Evolutionary conservation across 2,888 invertebrate genomes (phyloP).

Genomic region (Aspidiotus destructor): DNA sequence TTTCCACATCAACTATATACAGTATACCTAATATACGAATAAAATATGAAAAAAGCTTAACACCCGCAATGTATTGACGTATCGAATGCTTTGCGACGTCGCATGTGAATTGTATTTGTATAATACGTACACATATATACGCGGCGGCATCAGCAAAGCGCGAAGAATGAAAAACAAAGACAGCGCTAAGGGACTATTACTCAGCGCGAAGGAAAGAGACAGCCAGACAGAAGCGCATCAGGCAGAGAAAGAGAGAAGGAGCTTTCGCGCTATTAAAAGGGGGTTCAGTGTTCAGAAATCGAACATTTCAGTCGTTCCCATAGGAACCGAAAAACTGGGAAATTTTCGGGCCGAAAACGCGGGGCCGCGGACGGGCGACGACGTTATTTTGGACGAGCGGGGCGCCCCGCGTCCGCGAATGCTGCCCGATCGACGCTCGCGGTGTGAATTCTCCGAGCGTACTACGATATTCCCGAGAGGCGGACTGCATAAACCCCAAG

Average conservation of each 20-base stretch:
- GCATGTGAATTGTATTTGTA: no score
- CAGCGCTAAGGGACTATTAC: no score
- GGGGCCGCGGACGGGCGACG: constrained; percentile 33
- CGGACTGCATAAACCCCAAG: constrained; percentile 44
- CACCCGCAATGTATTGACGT: no score
- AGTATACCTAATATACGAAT: no score
- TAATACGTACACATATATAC: no score
- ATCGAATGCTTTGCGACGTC: no score
- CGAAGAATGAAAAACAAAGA: no score
- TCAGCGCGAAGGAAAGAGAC: no score
- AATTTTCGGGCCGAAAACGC: constrained; percentile 35
- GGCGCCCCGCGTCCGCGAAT: constrained; percentile 9
- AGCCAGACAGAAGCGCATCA: not conserved
- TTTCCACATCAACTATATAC: no score
- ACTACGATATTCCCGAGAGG: constrained; percentile 38
- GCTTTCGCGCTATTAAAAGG: constrained; percentile 16
- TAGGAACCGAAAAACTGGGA: constrained; percentile 47
- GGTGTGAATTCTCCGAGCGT: constrained; percentile 34
- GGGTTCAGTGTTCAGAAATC: constrained; percentile 33
- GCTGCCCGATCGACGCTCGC: constrained; percentile 21
- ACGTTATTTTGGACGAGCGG: constrained; percentile 19
- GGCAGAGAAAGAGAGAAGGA: constrained; percentile 23
- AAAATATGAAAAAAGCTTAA: no score
- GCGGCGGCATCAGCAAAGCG: no score
- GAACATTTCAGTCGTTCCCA: constrained; percentile 44